Conservation (phyloP, 2,113 vertebrate species). For the Lutjanus erythropterus region DNA sequence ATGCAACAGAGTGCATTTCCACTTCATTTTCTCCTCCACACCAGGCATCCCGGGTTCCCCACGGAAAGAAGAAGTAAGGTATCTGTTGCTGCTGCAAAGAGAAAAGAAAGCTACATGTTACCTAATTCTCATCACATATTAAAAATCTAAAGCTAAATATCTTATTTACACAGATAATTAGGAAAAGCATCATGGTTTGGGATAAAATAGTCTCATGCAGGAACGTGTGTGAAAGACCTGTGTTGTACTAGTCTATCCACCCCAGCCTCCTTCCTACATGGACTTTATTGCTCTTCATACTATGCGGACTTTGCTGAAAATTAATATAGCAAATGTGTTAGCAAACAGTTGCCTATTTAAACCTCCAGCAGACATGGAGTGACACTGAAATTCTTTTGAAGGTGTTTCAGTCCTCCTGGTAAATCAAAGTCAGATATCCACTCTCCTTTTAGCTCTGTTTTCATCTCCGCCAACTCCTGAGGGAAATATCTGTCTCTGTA, state of each 20-base stretch:
- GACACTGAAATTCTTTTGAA: background rate
- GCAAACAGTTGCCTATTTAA: background rate
- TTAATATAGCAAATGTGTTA: background rate
- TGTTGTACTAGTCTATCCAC: too few relatives aligned
- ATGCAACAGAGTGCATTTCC: constrained; percentile 36
- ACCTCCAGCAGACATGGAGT: background rate
- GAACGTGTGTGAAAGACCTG: too few relatives aligned
- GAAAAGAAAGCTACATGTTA: background rate
- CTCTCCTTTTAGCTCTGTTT: background rate
- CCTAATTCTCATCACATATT: background rate
- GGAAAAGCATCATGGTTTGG: too few relatives aligned
- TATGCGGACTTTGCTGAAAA: too few relatives aligned
- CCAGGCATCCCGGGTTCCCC: constrained; percentile 5
- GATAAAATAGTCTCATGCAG: too few relatives aligned
- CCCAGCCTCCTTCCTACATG: too few relatives aligned
- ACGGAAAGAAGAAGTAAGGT: constrained; percentile 3
- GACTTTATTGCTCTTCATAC: too few relatives aligned
- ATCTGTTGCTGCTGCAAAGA: constrained; percentile 19
- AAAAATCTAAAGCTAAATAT: background rate
- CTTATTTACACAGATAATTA: background rate
- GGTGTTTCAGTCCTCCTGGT: background rate
- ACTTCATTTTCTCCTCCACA: constrained; percentile 25
- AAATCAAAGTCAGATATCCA: background rate
- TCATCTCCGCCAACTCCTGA: background rate
- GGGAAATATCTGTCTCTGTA: background rate